Evolutionary conservation across 2,113 vertebrate genomes (phyloP), one percentile per base, ranked within the genome.

Genomic region (Ageneiosus marmoratus): DNA sequence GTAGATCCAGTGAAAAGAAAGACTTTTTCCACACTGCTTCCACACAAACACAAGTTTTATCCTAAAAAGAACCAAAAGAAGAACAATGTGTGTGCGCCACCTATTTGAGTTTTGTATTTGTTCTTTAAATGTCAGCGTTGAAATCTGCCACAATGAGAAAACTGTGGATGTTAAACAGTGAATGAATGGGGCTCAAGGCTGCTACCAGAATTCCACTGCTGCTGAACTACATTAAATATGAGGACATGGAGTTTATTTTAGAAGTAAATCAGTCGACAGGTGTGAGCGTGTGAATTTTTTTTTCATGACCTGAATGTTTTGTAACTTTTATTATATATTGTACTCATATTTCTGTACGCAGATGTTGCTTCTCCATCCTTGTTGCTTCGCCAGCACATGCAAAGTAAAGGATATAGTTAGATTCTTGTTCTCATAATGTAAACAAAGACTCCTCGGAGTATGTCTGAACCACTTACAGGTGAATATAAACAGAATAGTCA

Each of bases 61-160:
- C 92, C 91, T 90, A 83, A 91, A 91, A 88, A 87, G 86, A 91
- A 93, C 91, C 18, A 13, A 73, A 32, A 37, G 48, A 22, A 62
- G 77, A 41, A 62, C 24, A 92, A 93, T 89, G 80, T 85, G 80
- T 88, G 87, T 92, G 88, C 90, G 90, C 92, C 93, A 94, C 92
- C 91, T 92, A 92, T 87, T 85, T 87, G 89, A 92, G 92, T 88
- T 82, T 88, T 89, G 91, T 89, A 88, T 93, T 94, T 93, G 93
- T 92, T 92, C 89, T 93, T 93, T 91, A 95, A 94, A 95, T 94
- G 93, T 94, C 94, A 94, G 88, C 69, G 85, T 88, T 88, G 90
- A 93, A 95, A 93, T 94, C 92, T 89, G 79, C 86, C 79, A 85
- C 81, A 92, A 89, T 90, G 90, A 89, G 89, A 89, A 86, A 79